Evolutionary conservation across 2,797 vertebrate species (phyloP), one percentile per base, ranked within the genome.

Genomic region (Australoheros facetus): DNA sequence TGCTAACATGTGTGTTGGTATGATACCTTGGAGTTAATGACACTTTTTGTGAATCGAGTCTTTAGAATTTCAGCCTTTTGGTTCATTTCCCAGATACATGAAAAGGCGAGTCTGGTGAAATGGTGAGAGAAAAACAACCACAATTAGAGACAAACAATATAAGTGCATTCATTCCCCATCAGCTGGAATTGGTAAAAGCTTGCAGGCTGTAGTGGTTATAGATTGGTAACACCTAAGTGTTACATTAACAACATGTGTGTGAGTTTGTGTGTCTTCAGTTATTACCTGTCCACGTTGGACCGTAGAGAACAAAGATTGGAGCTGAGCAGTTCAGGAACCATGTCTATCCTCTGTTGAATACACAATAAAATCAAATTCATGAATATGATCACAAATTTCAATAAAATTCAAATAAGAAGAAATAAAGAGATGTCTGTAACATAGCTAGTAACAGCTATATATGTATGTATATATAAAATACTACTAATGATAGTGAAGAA

Each of bases 241-340:
- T 53, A 10, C 4, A 9, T 19, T 53, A n/a, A 19, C 51, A 53
- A n/a, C 21, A 6, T 9, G 7, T 56, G 10, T 4, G 0, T 73
- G 16, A 58, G n/a, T 56, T 30, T 62, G 6, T 45, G 56, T 1
- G 1, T 56, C 3, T 60, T 32, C 34, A 39, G 13, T 64, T n/a
- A 87, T 85, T 96, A 99, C 98, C 98, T 97, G 84, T 99, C 98
- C 80, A 99, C 97, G 3, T 97, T 94, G 73, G 95, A 98, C 80
- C 97, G 96, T 71, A 99, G 91, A 55, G 98, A 99, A 81, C 98
- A 99, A 39, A 99, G 95, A 80, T 99, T 98, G 64, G 98, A 99
- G 90, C 98, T 99, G 77, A 99, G 97, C 83, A 99, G 91, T 75
- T 99, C 98, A 58, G 98, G 98, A 90, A 99, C 98, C 98, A 99